Evolutionary conservation across 1,140 invertebrate genomes (phyloP).

Genomic region (Drosophila virilis): DNA sequence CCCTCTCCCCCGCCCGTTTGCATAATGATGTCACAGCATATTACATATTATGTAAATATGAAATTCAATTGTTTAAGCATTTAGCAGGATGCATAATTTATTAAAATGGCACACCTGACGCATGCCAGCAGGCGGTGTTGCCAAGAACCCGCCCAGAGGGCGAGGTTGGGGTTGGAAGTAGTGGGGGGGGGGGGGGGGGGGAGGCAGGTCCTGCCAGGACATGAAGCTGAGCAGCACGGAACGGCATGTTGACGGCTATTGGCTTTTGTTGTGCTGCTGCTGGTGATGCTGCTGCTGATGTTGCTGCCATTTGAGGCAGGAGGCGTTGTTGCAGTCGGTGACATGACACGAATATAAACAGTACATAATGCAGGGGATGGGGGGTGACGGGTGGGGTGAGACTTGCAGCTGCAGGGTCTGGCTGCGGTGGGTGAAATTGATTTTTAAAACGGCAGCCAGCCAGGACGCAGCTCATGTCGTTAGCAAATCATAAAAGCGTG

Average conservation of each 20-base stretch:
- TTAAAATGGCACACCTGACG: conserved; percentile 82
- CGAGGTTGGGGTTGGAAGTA: too few relatives aligned
- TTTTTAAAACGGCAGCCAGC: conserved; percentile 71
- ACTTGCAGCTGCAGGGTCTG: conserved; percentile 35
- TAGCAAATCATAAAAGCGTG: conserved; percentile 80
- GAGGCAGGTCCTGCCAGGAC: not conserved
- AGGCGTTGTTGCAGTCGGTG: conserved; percentile 37
- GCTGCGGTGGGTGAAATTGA: conserved; percentile 69
- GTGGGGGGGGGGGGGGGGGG: not conserved
- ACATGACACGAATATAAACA: conserved; percentile 75
- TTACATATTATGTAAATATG: conserved; percentile 83
- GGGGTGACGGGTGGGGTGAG: not conserved
- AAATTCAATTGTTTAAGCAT: conserved; percentile 83
- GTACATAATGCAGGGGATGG: conserved; percentile 22
- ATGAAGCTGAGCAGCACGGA: conserved; percentile 39
- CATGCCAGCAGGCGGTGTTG: conserved; percentile 62
- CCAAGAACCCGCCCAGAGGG: conserved; percentile 12
- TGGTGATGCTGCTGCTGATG: not conserved
- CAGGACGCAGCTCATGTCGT: conserved; percentile 62
- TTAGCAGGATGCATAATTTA: conserved; percentile 82
- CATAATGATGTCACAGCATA: conserved; percentile 82
- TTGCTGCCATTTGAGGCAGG: conserved; percentile 36
- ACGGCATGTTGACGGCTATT: conserved; percentile 71
- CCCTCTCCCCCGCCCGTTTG: conserved; percentile 34
- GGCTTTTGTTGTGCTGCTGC: conserved; percentile 66